Base-by-base conservation (phyloP, 2,888 invertebrate genomes). In the Rhodophaea formosa region DNA sequence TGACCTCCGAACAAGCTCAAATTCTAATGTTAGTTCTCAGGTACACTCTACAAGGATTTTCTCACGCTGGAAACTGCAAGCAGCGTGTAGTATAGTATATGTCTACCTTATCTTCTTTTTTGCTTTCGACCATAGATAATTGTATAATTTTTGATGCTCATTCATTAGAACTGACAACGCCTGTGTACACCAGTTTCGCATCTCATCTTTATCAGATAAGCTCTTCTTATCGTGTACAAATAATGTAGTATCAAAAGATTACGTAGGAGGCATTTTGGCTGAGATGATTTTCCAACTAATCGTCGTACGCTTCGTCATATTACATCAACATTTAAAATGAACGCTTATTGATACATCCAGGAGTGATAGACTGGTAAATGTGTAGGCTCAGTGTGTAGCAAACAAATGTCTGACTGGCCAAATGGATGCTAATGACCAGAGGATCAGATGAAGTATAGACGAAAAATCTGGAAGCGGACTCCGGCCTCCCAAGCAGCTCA, bases 161-260 rank as follows among this genome's bases (percentile, higher is more conserved):
- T 57, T 56, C 30, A 42, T 44, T 51, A 46, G 47, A 35, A 39
- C 46, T 51, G 16, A 14, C 17, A 32, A 51, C 39, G 14, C 16
- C 35, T 52, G 12, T 17, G 17, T 23, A 46, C 23, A 46, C n/a
- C n/a, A 46, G 46, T 46, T 29, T 10, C 10, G 14, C 10, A 45
- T 8, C 45, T n/a, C 10, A 43, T 58, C 23, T 53, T 59, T 57
- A 61, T 61, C 57, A 49, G 35, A 42, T 55, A 57, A 45, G 14
- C 29, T 42, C 23, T 35, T 46, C 16, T 60, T 60, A 62, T 57
- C 55, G 44, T 51, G 49, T 10, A 17, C 39, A 55, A 59, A 60
- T 57, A 56, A 56, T 55, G 47, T 49, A 52, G 16, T 32, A 46
- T n/a, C 12, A 23, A 10, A 2, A 12, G 1, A 10, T n/a, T 8